Evolutionary conservation across 2,797 vertebrate genomes (phyloP).

Genomic region (Amblyraja radiata): DNA sequence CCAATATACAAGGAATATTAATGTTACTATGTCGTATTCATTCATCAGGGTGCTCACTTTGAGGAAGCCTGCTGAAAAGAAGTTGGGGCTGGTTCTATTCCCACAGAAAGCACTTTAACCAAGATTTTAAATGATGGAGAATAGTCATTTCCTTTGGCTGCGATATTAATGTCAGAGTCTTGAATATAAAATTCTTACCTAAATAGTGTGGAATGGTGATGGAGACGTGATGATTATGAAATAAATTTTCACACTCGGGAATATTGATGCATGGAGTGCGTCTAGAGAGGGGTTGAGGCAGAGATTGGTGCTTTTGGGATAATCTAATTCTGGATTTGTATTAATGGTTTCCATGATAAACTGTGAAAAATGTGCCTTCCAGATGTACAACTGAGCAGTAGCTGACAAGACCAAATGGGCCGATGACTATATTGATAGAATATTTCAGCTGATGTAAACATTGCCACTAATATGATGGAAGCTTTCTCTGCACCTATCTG

Average conservation of each 20-base stretch:
- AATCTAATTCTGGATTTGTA: background rate
- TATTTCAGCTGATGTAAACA: background rate
- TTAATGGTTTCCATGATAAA: background rate
- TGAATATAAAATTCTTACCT: background rate
- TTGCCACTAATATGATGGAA: background rate
- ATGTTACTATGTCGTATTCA: too few species aligned
- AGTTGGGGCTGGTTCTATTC: background rate
- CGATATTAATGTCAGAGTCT: background rate
- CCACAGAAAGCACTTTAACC: background rate
- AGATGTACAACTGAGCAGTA: background rate
- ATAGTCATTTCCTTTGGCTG: background rate
- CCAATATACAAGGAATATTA: background rate
- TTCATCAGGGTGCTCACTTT: background rate
- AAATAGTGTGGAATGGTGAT: too few species aligned
- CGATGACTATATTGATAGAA: background rate
- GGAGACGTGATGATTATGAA: background rate
- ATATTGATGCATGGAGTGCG: background rate
- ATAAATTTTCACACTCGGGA: background rate
- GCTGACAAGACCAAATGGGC: background rate
- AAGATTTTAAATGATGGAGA: background rate
- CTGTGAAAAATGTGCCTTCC: background rate
- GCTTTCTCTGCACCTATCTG: background rate
- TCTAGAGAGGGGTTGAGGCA: background rate
- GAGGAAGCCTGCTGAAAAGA: background rate
- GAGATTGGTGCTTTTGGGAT: background rate